A percentile compares a stretch with the other conserved stretches of the same genome.
phyloP scores from a whole-genome alignment of 2,113 vertebrate species.

The Butorides virescens region DNA sequence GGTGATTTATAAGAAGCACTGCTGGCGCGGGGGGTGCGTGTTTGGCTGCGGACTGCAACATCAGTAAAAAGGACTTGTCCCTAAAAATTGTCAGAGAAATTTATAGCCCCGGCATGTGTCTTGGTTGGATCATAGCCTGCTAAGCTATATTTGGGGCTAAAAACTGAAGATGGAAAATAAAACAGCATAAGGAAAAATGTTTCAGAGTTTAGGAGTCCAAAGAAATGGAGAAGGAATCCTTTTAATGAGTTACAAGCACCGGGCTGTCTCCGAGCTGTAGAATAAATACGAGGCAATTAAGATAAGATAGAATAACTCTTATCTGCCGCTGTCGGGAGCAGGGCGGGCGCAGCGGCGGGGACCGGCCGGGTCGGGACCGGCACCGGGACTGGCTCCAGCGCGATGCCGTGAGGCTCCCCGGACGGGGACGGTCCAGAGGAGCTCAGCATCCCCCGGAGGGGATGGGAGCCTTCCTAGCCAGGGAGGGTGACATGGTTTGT shows the following conservation, averaged over 20 bases:
- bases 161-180: not conserved
- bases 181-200: fast-evolving
- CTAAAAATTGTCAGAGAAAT: not conserved
- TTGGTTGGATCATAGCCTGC: not conserved
- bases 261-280: not conserved
- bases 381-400: not conserved
- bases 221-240: not conserved
- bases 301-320: not conserved
- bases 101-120: not conserved
- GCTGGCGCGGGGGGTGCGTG: not conserved
- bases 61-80: not conserved
- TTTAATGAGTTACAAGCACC: not conserved
- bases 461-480: fast-evolving
- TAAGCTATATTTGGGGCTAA: not conserved
- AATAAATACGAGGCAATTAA: not conserved
- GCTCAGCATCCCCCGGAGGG: not conserved
- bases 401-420: not conserved
- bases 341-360: not conserved
- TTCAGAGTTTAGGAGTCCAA: not conserved
- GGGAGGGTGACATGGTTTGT: no score
- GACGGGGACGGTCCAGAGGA: not conserved
- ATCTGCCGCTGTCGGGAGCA: not conserved
- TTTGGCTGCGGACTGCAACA: not conserved
- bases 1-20: not conserved
- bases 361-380: not conserved